phyloP scores from a whole-genome alignment of 1,140 invertebrate genomes.

The Pentalonia nigronervosa region DNA sequence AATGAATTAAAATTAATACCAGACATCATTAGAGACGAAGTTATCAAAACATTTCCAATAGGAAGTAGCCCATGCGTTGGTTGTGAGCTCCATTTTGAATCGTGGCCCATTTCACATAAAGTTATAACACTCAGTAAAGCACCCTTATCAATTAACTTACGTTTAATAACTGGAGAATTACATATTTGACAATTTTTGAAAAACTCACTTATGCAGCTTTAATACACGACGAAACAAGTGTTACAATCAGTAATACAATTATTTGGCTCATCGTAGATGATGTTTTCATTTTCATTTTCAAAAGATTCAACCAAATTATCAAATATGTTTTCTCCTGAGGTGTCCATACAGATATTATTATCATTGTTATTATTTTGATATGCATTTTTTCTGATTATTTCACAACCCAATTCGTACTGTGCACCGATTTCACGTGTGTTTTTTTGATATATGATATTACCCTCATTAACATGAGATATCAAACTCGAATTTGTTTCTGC shows the following conservation, averaged over 20 bases:
- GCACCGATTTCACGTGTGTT: not conserved
- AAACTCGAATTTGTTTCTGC: not conserved
- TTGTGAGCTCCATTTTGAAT: not conserved
- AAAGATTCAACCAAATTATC: not conserved
- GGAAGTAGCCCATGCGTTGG: not conserved
- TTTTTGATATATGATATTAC: no score
- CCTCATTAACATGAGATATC: no score
- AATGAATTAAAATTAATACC: not conserved
- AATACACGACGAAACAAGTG: not conserved
- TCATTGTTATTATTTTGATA: not conserved
- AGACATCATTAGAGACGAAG: not conserved
- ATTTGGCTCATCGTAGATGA: no score
- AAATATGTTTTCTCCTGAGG: not conserved
- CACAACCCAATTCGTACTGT: not conserved
- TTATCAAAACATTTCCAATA: not conserved
- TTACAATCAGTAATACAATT: no score
- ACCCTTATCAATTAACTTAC: not conserved
- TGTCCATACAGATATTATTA: not conserved
- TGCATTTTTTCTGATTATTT: no score
- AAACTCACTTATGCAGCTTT: not conserved
- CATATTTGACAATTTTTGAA: not conserved
- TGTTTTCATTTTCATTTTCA: not conserved
- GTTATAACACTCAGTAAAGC: not conserved
- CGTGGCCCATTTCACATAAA: not conserved
- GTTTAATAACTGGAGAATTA: not conserved